A percentile compares a stretch with the other conserved stretches of the same genome.
Evolutionary conservation across 2,797 vertebrate species (phyloP).

Genomic region (Coregonus sp.): DNA sequence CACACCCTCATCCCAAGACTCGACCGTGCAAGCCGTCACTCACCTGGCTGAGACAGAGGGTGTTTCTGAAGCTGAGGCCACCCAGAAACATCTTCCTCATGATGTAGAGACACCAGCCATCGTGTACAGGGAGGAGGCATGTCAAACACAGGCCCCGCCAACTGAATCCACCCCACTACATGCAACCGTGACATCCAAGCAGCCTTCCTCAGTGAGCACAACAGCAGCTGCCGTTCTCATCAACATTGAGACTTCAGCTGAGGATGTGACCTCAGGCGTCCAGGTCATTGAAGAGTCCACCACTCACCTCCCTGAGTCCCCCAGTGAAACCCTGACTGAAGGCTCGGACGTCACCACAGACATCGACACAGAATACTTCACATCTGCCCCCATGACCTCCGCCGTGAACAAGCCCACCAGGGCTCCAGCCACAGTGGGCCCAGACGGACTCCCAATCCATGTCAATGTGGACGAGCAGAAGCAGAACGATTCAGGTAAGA

Average conservation of each 20-base stretch:
- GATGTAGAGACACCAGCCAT: constrained; percentile 19
- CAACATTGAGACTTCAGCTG: constrained; percentile 57
- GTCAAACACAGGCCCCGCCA: background rate
- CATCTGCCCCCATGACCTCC: constrained; percentile 54
- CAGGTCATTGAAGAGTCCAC: constrained; percentile 76
- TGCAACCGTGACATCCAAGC: constrained; percentile 1
- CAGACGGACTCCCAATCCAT: constrained; percentile 67
- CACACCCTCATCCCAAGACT: background rate
- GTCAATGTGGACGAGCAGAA: constrained; percentile 67
- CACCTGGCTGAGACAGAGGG: background rate
- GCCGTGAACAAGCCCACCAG: constrained; percentile 55
- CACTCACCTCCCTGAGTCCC: constrained; percentile 59
- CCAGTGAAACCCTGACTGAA: constrained; percentile 54
- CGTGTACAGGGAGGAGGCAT: constrained; percentile 23
- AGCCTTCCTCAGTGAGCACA: constrained; percentile 12
- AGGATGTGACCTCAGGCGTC: constrained; percentile 68
- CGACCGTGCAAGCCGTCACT: background rate
- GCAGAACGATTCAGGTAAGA: constrained; percentile 85
- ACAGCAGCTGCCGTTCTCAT: constrained; percentile 31
- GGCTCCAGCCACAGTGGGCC: constrained; percentile 36
- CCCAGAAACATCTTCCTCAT: background rate
- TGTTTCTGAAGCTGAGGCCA: background rate
- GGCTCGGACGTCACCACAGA: constrained; percentile 61
- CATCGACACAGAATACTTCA: constrained; percentile 78
- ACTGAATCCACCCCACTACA: constrained; percentile 8